Evolutionary conservation across 2,888 invertebrate genomes (phyloP).

Genomic region (Heliconius aoede): DNA sequence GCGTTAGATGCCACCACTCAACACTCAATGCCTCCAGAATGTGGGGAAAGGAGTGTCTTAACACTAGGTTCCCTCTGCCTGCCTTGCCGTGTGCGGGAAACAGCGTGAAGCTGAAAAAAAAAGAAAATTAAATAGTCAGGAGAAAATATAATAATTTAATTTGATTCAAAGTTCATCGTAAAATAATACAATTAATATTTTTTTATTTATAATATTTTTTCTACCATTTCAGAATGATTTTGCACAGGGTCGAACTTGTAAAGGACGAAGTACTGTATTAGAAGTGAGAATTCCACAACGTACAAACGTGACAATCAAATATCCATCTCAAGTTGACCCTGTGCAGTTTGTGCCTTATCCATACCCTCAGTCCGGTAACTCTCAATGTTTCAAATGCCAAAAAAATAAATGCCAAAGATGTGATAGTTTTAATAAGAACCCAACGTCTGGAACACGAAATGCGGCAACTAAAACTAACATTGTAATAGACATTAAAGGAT

Average conservation of each 20-base stretch:
- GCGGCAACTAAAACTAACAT: slow-evolving; percentile 51
- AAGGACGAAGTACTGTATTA: slow-evolving; percentile 49
- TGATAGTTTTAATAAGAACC: slow-evolving; percentile 27
- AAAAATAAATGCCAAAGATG: slow-evolving; percentile 44
- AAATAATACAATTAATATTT: background rate
- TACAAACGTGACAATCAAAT: slow-evolving; percentile 50
- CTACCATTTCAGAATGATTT: slow-evolving; percentile 31
- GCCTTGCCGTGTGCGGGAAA: no score
- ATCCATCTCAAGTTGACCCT: slow-evolving; percentile 46
- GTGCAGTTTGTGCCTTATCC: slow-evolving; percentile 51
- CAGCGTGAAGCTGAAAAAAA: no score
- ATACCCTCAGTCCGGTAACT: slow-evolving; percentile 30
- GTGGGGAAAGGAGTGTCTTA: no score
- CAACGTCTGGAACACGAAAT: slow-evolving; percentile 15
- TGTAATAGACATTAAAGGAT: slow-evolving; percentile 51
- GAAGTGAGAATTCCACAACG: slow-evolving; percentile 50
- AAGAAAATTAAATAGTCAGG: no score
- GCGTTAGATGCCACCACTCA: no score
- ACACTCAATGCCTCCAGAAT: no score
- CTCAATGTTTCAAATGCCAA: slow-evolving; percentile 38
- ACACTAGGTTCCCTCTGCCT: no score
- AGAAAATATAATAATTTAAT: no score
- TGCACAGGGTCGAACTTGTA: slow-evolving; percentile 42
- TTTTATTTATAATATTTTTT: background rate
- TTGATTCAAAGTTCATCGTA: background rate